Conservation (phyloP, 2,888 invertebrate species). For the Micoletzkya japonica region DNA sequence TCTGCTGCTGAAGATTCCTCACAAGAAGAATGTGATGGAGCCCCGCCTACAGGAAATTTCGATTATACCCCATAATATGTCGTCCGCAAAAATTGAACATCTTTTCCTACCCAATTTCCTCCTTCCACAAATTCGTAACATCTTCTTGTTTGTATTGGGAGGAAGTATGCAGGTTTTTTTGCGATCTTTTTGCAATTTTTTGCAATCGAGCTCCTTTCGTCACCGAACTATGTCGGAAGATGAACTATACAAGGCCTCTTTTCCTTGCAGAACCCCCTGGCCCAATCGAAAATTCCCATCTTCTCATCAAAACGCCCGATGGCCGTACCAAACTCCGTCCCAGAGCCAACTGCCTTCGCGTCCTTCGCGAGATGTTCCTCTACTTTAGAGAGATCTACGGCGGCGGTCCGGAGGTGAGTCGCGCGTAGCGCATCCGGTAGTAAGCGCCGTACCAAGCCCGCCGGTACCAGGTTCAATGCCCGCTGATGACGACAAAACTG, state of each 20-base stretch:
- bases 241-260: no score
- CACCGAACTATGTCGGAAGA: background rate
- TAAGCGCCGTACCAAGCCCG: background rate
- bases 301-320: slow-evolving; percentile 22
- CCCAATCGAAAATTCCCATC: slow-evolving; percentile 24
- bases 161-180: no score
- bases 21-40: no score
- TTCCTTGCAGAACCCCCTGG: slow-evolving; percentile 21
- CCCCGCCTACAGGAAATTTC: no score
- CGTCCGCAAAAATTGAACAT: no score
- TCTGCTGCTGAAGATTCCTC: no score
- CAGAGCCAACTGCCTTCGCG: slow-evolving; percentile 6
- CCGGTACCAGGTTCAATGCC: slow-evolving; percentile 13
- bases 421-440: slow-evolving; percentile 7
- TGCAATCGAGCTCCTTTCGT: no score
- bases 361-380: slow-evolving; percentile 63
- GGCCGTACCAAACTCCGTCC: slow-evolving; percentile 15
- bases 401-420: slow-evolving; percentile 65
- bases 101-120: no score
- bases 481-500: slow-evolving; percentile 8
- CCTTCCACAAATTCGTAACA: no score
- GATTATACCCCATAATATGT: no score
- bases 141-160: no score
- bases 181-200: no score
- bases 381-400: slow-evolving; percentile 65